Evolutionary conservation across 2,888 invertebrate species (phyloP).

Genomic region (Drosophila aldrichi): DNA sequence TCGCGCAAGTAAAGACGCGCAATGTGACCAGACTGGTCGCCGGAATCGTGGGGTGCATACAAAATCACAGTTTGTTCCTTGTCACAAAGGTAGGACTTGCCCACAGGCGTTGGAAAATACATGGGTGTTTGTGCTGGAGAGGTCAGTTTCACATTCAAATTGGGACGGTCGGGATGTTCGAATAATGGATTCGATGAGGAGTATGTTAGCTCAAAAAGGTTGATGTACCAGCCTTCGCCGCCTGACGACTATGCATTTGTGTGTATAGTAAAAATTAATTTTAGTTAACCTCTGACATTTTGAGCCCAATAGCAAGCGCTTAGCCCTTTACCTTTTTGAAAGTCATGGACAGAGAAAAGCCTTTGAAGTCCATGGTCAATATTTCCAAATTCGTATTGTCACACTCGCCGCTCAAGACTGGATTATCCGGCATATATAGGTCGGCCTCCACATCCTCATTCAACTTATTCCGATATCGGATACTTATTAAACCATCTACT

Average conservation of each 20-base stretch:
- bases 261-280: background rate
- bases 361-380: constrained; percentile 90
- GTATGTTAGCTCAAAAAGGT: constrained; percentile 91
- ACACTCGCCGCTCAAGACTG: constrained; percentile 90
- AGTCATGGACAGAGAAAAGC: constrained; percentile 90
- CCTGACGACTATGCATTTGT: constrained; percentile 90
- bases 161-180: constrained; percentile 88
- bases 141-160: constrained; percentile 86
- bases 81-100: constrained; percentile 92
- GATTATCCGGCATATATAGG: constrained; percentile 91
- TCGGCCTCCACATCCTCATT: constrained; percentile 89
- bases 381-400: constrained; percentile 90
- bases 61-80: constrained; percentile 89
- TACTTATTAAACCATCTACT: constrained; percentile 90
- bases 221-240: constrained; percentile 95
- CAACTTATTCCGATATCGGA: constrained; percentile 89
- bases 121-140: constrained; percentile 87
- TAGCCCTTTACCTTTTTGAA: constrained; percentile 90
- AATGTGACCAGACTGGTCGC: constrained; percentile 86
- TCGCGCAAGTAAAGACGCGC: constrained; percentile 89
- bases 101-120: constrained; percentile 94
- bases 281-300: constrained; percentile 40
- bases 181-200: constrained; percentile 88
- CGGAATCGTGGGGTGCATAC: constrained; percentile 86
- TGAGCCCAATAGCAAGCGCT: background rate